Percentiles rank a stretch among this genome's conserved stretches.
phyloP scores from a whole-genome alignment of 2,888 invertebrate species.

The Agrotis segetum region DNA sequence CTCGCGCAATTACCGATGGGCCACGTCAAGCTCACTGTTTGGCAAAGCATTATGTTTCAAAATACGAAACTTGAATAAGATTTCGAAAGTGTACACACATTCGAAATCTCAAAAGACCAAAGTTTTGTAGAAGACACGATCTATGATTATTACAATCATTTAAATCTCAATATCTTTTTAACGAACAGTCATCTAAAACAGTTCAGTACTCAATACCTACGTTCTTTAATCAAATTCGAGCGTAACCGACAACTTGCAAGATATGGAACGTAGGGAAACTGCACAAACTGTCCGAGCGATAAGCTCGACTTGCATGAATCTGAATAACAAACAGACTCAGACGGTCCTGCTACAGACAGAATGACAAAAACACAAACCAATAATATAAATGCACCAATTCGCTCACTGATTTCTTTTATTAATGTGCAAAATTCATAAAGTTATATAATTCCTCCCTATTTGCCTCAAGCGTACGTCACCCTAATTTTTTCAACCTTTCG shows the following conservation, averaged over 20 bases:
- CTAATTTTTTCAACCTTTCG: slow-evolving; percentile 35
- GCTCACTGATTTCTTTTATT: slow-evolving; percentile 77
- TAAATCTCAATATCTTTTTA: background rate
- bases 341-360: slow-evolving; percentile 73
- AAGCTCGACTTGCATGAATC: slow-evolving; percentile 86
- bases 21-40: no score
- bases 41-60: no score
- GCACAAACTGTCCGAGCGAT: slow-evolving; percentile 84
- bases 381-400: slow-evolving; percentile 68
- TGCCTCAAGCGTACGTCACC: slow-evolving; percentile 73
- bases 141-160: no score
- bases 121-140: no score
- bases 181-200: background rate
- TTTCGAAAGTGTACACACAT: no score
- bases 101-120: no score
- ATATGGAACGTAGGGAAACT: slow-evolving; percentile 82
- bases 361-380: slow-evolving; percentile 78
- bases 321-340: slow-evolving; percentile 77
- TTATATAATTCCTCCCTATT: slow-evolving; percentile 74
- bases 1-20: no score
- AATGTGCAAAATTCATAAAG: slow-evolving; percentile 79
- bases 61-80: no score
- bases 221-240: slow-evolving; percentile 73
- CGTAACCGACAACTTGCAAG: slow-evolving; percentile 78
- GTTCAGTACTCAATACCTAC: slow-evolving; percentile 26